These are phyloP conservation scores for Sycon ciliatum DNA, from an alignment of 37 sponge, comb jelly and placozoan species.

Conservation along the genomic window DNA sequence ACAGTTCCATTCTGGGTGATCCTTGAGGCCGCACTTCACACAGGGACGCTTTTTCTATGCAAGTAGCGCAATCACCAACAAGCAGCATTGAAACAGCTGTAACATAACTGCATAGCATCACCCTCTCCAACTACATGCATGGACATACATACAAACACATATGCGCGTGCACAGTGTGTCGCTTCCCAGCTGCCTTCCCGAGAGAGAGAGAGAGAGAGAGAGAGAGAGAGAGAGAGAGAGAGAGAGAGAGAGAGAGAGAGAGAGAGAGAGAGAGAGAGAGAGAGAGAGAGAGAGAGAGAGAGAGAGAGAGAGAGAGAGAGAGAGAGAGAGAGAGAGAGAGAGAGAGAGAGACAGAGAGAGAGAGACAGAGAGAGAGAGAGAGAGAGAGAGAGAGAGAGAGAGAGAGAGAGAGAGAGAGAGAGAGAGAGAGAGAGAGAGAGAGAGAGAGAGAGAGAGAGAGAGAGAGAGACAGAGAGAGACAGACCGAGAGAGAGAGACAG, in stretches of 20 bases:
- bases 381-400: background rate
- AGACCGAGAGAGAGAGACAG: background rate
- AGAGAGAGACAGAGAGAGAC: background rate
- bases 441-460: background rate
- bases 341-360: background rate
- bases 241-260: slow-evolving; percentile 5
- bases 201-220: slow-evolving; percentile 1
- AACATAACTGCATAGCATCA: background rate
- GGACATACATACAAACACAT: background rate
- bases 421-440: slow-evolving; percentile 1
- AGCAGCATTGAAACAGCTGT: no score
- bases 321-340: background rate
- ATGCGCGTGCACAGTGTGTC: background rate
- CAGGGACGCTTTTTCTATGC: no score
- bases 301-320: background rate
- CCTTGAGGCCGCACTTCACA: no score
- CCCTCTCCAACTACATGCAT: background rate
- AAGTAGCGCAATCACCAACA: no score
- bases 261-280: slow-evolving; percentile 26
- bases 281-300: slow-evolving; percentile 35
- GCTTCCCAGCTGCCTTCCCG: background rate
- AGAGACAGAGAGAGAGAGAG: background rate
- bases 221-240: background rate
- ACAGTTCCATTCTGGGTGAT: no score
- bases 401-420: background rate